Evolutionary conservation across 2,797 vertebrate genomes (phyloP).

Genomic region (Carapus acus): DNA sequence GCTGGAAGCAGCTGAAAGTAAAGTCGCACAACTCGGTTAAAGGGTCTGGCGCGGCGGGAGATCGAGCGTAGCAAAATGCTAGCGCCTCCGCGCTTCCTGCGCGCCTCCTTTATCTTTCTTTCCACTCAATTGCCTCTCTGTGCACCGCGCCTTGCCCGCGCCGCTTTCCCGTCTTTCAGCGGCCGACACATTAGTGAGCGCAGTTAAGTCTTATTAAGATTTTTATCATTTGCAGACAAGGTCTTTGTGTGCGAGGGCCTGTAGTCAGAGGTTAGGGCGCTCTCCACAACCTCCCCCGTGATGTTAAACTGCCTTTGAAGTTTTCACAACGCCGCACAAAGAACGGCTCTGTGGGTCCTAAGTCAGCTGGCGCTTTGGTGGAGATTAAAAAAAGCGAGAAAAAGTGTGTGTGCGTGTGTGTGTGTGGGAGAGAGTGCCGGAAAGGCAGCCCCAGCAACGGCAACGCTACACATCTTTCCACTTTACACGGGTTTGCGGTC

Average conservation of each 20-base stretch:
- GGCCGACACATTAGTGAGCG: conserved; percentile 35
- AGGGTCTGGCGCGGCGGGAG: neutral
- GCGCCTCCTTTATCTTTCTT: conserved; percentile 16
- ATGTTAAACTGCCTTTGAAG: conserved; percentile 69
- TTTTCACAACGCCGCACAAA: conserved; percentile 62
- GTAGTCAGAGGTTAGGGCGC: conserved; percentile 51
- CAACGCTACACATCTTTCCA: conserved; percentile 56
- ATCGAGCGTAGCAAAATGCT: conserved; percentile 2
- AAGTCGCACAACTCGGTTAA: conserved; percentile 13
- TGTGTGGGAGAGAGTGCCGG: too few species aligned
- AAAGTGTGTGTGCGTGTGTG: conserved; percentile 42
- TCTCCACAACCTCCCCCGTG: conserved; percentile 54
- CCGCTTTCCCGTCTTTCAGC: conserved; percentile 37
- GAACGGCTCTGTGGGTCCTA: conserved; percentile 57
- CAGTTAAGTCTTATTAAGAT: conserved; percentile 48
- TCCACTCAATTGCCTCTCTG: neutral
- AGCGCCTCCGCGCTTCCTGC: neutral
- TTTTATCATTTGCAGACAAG: conserved; percentile 47
- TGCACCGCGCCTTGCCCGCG: conserved; percentile 5
- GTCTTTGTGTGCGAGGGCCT: conserved; percentile 34
- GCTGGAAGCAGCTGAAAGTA: conserved; percentile 21
- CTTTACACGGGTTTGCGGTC: conserved; percentile 52
- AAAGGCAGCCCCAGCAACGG: conserved; percentile 47
- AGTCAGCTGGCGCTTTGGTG: conserved; percentile 51
- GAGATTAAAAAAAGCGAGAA: conserved; percentile 53